phyloP scores from a whole-genome alignment of 2,888 invertebrate genomes.

The Drosophila merina region DNA sequence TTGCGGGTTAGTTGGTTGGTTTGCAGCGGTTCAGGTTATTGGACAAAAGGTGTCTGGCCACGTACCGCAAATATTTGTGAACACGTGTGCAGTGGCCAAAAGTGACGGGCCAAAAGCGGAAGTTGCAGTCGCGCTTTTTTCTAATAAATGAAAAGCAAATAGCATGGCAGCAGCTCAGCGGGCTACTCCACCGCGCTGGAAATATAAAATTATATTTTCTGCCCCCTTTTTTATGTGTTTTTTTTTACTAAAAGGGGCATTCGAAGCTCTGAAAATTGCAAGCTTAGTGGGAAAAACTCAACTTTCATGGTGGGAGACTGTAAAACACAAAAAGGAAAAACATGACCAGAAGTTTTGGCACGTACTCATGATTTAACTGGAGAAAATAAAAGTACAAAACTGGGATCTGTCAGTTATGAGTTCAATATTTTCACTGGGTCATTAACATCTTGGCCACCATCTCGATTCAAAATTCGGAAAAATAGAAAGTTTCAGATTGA shows the following conservation, averaged over 20 bases:
- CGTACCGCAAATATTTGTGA: slow-evolving; percentile 76
- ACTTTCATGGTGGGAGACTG: slow-evolving; percentile 39
- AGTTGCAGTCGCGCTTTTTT: slow-evolving; percentile 50
- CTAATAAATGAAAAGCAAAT: slow-evolving; percentile 77
- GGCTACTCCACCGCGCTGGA: slow-evolving; percentile 31
- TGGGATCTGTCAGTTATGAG: slow-evolving; percentile 28
- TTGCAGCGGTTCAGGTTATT: slow-evolving; percentile 8
- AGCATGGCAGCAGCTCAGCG: slow-evolving; percentile 46
- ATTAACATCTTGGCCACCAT: slow-evolving; percentile 26
- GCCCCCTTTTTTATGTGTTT: slow-evolving; percentile 12
- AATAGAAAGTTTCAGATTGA: too few relatives aligned
- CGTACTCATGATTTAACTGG: slow-evolving; percentile 53
- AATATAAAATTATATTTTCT: slow-evolving; percentile 66
- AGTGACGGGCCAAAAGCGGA: slow-evolving; percentile 60
- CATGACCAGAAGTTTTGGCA: slow-evolving; percentile 55
- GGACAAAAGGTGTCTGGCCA: slow-evolving; percentile 66
- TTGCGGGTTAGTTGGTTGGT: neutral
- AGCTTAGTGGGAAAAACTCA: slow-evolving; percentile 23
- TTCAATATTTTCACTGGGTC: slow-evolving; percentile 35
- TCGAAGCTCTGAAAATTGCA: slow-evolving; percentile 61
- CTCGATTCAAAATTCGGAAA: too few relatives aligned
- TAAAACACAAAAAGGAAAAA: slow-evolving; percentile 8
- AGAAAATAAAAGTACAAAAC: slow-evolving; percentile 1
- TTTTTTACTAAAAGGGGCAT: slow-evolving; percentile 9
- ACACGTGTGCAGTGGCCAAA: slow-evolving; percentile 76